Evolutionary conservation across 2,113 vertebrate species (phyloP).

Genomic region (human (Homo sapiens)): DNA sequence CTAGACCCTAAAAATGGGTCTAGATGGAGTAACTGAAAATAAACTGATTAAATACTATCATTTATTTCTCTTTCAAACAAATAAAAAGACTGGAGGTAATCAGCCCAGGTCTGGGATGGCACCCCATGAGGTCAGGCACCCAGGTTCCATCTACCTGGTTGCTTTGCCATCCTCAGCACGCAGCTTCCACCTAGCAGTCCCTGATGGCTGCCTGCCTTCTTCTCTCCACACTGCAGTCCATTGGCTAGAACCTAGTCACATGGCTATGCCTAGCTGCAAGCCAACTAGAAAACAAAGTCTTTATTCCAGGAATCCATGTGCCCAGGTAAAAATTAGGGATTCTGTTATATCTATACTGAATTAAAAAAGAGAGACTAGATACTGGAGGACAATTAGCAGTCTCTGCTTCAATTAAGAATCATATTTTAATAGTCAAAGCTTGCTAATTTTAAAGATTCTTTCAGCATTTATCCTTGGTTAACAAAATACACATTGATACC

Average conservation of each 20-base stretch:
- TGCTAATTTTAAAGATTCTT: not conserved
- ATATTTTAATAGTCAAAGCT: conserved; percentile 1
- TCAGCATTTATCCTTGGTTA: not conserved
- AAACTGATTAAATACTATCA: not conserved
- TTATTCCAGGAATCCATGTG: not conserved
- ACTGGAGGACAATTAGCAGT: not conserved
- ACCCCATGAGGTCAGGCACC: not conserved
- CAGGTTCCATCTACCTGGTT: too few species aligned
- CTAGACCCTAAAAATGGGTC: not conserved
- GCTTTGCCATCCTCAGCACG: not conserved
- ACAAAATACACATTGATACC: not conserved
- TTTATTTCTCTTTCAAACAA: not conserved
- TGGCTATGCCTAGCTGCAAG: not conserved
- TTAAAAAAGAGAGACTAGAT: not conserved
- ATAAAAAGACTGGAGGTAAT: not conserved
- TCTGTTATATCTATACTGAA: not conserved
- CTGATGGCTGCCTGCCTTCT: not conserved
- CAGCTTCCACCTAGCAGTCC: not conserved
- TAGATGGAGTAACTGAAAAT: not conserved
- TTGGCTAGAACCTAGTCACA: not conserved
- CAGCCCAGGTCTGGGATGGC: too few species aligned
- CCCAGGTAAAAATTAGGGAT: not conserved
- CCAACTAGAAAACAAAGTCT: not conserved
- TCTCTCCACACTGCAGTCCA: not conserved
- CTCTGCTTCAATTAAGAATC: not conserved